A percentile compares a stretch with the other conserved stretches of the same genome.
These are phyloP conservation scores for Leucoma salicis DNA, from an alignment of 2,888 invertebrate species.

Conservation along the genomic window DNA sequence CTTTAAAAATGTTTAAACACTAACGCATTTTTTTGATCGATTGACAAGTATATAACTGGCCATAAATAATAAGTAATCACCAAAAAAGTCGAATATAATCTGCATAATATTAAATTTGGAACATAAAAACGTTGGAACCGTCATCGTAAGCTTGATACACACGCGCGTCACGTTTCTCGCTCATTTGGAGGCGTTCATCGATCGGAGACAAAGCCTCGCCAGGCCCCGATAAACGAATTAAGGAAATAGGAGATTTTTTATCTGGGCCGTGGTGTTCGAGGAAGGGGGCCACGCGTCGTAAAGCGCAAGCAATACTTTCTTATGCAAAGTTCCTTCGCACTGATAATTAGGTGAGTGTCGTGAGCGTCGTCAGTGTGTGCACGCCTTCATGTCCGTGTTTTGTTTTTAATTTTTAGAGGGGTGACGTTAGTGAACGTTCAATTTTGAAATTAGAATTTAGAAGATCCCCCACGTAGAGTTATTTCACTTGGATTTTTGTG, in stretches of 20 bases:
- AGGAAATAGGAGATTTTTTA: slow-evolving; percentile 83
- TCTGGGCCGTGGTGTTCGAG: slow-evolving; percentile 63
- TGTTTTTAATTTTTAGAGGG: slow-evolving; percentile 70
- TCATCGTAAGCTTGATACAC: slow-evolving; percentile 74
- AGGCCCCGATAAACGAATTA: slow-evolving; percentile 82
- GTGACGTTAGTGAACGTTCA: slow-evolving; percentile 31
- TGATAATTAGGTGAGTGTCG: slow-evolving; percentile 75
- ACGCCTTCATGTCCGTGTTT: slow-evolving; percentile 56
- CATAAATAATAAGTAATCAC: slow-evolving; percentile 18
- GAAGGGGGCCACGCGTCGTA: slow-evolving; percentile 70
- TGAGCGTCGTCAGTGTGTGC: slow-evolving; percentile 52
- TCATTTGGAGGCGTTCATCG: slow-evolving; percentile 79
- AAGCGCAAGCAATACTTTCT: slow-evolving; percentile 80
- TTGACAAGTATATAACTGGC: slow-evolving; percentile 4
- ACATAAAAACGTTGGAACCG: slow-evolving; percentile 45
- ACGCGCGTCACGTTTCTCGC: slow-evolving; percentile 76
- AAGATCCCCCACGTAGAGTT: not conserved
- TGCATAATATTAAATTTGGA: slow-evolving; percentile 32
- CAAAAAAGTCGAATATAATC: slow-evolving; percentile 17
- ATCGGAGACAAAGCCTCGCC: slow-evolving; percentile 80
- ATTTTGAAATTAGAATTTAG: slow-evolving; percentile 14
- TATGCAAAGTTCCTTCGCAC: slow-evolving; percentile 76
- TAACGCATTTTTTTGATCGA: slow-evolving; percentile 1
- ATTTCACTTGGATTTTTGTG: too few species aligned
- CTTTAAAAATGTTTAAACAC: too few species aligned